These are phyloP conservation scores for Myrmophylax atrothorax DNA, from an alignment of 2,113 vertebrate genomes.

Conservation along the genomic window DNA sequence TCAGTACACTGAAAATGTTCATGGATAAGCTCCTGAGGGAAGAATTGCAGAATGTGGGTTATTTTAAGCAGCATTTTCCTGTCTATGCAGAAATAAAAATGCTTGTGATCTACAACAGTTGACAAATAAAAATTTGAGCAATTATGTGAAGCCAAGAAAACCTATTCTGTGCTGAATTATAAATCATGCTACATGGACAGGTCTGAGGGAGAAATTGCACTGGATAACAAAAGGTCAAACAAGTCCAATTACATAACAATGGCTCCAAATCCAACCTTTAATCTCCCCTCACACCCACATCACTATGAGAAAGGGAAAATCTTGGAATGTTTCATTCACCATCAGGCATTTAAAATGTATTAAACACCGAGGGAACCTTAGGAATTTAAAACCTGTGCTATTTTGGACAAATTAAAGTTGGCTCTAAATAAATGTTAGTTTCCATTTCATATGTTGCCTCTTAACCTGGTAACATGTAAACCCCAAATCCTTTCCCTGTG, in stretches of 20 bases:
- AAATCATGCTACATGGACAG: not conserved
- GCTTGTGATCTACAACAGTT: not conserved
- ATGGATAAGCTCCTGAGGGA: conserved; percentile 19
- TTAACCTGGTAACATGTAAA: not conserved
- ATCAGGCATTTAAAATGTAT: not conserved
- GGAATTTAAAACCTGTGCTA: not conserved
- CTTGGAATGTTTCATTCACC: not conserved
- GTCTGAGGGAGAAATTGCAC: not conserved
- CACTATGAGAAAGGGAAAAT: not conserved
- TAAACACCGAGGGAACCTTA: not conserved
- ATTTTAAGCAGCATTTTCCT: conserved; percentile 22
- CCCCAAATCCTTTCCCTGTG: not conserved
- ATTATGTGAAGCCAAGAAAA: not conserved
- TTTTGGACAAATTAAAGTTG: conserved; percentile 3
- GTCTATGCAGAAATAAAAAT: conserved; percentile 32
- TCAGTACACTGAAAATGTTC: not conserved
- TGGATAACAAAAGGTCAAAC: conserved; percentile 16
- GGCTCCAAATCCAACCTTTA: not conserved
- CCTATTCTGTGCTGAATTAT: conserved; percentile 14
- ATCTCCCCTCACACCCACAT: not conserved
- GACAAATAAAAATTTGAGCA: conserved; percentile 60
- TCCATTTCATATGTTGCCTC: not conserved
- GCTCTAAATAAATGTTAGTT: not conserved
- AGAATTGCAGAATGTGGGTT: not conserved
- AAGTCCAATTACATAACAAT: not conserved